These are phyloP conservation scores for Leptatherina wallacei DNA, from an alignment of 2,797 vertebrate species.

Conservation along the genomic window DNA sequence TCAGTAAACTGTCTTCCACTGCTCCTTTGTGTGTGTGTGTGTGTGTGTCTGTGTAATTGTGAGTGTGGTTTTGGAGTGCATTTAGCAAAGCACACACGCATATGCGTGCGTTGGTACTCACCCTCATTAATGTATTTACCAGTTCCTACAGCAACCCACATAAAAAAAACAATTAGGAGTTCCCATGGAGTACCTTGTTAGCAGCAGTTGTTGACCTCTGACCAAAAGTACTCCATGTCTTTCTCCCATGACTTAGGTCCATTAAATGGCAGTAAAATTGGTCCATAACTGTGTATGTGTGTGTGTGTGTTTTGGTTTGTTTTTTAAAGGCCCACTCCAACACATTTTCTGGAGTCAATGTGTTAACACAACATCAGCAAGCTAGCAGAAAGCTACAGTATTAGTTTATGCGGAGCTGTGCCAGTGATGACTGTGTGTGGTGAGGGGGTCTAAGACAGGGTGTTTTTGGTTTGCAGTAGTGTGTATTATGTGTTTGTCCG, in stretches of 20 bases:
- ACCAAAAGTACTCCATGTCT: slow-evolving; percentile 49
- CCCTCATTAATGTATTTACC: slow-evolving; percentile 65
- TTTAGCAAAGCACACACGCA: slow-evolving; percentile 14
- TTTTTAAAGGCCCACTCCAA: slow-evolving; percentile 35
- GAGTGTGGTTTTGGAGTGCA: slow-evolving; percentile 2
- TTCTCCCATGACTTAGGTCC: slow-evolving; percentile 56
- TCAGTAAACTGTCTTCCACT: slow-evolving; percentile 5
- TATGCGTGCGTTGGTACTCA: slow-evolving; percentile 28
- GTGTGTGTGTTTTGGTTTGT: background rate
- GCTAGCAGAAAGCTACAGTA: slow-evolving; percentile 34
- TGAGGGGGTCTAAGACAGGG: slow-evolving; percentile 41
- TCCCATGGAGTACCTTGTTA: slow-evolving; percentile 62
- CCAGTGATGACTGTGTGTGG: slow-evolving; percentile 46
- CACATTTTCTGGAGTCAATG: slow-evolving; percentile 23
- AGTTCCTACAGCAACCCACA: slow-evolving; percentile 66
- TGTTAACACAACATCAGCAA: slow-evolving; percentile 55
- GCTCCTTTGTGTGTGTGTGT: slow-evolving; percentile 9
- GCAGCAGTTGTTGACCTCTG: slow-evolving; percentile 62
- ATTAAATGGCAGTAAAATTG: slow-evolving; percentile 48
- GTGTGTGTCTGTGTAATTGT: background rate
- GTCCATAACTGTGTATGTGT: slow-evolving; percentile 18
- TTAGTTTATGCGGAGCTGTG: slow-evolving; percentile 52
- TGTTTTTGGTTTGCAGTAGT: slow-evolving; percentile 45
- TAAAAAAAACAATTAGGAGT: slow-evolving; percentile 62
- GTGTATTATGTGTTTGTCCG: slow-evolving; percentile 33